Evolutionary conservation across 2,888 invertebrate genomes (phyloP).

Genomic region (Tortrix viridana): DNA sequence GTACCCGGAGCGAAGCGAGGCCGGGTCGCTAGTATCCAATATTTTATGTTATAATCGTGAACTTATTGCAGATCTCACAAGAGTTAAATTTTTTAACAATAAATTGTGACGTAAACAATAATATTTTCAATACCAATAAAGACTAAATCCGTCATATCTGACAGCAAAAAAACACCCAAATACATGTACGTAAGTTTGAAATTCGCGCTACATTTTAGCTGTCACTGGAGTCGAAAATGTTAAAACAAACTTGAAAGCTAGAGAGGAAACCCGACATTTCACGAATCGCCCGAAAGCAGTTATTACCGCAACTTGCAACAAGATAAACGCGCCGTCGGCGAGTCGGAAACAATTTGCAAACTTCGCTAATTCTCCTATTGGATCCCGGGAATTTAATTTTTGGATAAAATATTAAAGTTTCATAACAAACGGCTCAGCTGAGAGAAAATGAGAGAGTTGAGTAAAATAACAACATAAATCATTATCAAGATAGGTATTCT

Average conservation of each 20-base stretch:
- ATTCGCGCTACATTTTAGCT: no score
- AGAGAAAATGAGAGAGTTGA: constrained; percentile 20
- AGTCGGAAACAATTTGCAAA: constrained; percentile 43
- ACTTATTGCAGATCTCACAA: no score
- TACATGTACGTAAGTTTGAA: no score
- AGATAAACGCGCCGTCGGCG: constrained; percentile 43
- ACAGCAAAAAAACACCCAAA: no score
- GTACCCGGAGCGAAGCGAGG: no score
- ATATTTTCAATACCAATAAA: no score
- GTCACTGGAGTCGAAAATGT: no score
- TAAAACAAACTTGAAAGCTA: neutral
- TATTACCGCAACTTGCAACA: constrained; percentile 40
- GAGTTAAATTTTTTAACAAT: no score
- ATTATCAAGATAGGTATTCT: neutral
- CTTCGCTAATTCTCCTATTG: constrained; percentile 40
- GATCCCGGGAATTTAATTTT: constrained; percentile 41
- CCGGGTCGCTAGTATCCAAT: no score
- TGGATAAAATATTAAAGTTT: constrained; percentile 44
- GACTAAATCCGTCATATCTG: no score
- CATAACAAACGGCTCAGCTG: constrained; percentile 38
- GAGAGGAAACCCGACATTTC: neutral
- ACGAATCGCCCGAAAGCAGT: constrained; percentile 37
- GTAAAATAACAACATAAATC: neutral
- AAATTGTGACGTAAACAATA: no score
- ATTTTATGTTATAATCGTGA: no score